A percentile compares a stretch with the other conserved stretches of the same genome.
Evolutionary conservation across 2,797 vertebrate genomes (phyloP).

Genomic region (Anguilla pacifica): DNA sequence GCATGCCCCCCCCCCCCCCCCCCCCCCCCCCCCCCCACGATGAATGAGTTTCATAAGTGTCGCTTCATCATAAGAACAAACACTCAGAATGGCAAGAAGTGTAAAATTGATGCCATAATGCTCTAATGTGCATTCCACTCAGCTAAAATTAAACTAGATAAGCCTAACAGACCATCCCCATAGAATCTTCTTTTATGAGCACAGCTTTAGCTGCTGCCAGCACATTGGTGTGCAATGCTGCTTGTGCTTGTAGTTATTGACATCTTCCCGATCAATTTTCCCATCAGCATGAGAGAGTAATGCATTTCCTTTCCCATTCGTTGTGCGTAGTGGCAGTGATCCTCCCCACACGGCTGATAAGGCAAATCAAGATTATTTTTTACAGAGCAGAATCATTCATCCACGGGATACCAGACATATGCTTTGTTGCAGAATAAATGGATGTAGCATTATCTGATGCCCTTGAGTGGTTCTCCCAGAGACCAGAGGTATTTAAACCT

Average conservation of each 20-base stretch:
- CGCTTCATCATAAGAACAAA: constrained; percentile 17
- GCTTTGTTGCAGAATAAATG: constrained; percentile 62
- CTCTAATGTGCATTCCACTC: neutral
- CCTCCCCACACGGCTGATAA: constrained; percentile 36
- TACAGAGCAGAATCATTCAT: constrained; percentile 53
- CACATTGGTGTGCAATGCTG: neutral
- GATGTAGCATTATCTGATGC: constrained; percentile 60
- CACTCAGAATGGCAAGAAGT: neutral
- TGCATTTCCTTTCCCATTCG: neutral
- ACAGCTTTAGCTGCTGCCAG: neutral
- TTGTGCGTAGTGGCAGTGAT: neutral
- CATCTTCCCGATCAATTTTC: constrained; percentile 3
- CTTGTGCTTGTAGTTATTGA: constrained; percentile 8
- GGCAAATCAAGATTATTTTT: constrained; percentile 49
- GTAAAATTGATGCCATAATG: neutral
- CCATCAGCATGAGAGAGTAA: neutral
- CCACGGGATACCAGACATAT: constrained; percentile 46
- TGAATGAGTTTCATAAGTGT: constrained; percentile 16
- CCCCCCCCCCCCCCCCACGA: neutral
- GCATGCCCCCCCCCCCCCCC: neutral
- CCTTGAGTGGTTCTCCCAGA: constrained; percentile 61
- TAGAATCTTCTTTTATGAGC: neutral
- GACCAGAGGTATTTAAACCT: constrained; percentile 61
- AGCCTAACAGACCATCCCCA: neutral
- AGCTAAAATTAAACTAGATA: neutral